These are phyloP conservation scores for Nothoprocta pentlandii DNA, from an alignment of 2,113 vertebrate species.

Conservation along the genomic window DNA sequence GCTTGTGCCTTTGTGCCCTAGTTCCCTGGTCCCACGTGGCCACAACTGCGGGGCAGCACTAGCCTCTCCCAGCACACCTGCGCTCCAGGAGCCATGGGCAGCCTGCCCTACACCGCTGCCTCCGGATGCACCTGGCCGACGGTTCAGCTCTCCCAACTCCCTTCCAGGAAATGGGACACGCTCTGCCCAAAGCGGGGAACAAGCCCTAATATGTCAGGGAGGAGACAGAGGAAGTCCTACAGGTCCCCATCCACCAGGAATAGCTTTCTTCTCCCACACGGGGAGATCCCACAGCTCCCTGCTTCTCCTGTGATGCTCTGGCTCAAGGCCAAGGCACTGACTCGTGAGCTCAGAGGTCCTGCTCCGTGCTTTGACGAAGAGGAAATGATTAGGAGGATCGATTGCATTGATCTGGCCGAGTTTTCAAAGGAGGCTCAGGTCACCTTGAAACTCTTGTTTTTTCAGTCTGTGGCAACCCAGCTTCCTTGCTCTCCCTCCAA, in stretches of 20 bases:
- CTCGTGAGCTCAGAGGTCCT: neutral
- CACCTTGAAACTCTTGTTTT: neutral
- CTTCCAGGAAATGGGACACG: neutral
- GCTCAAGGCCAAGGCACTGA: neutral
- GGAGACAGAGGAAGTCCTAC: neutral
- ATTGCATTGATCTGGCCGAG: neutral
- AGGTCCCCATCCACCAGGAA: neutral
- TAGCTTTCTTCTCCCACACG: neutral
- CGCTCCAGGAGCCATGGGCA: neutral
- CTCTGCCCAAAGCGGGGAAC: accelerated
- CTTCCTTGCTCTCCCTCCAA: neutral
- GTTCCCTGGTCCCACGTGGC: neutral
- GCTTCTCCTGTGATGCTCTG: neutral
- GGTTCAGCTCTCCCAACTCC: neutral
- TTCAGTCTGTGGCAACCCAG: neutral
- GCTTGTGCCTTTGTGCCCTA: neutral
- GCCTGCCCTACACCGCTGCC: too few species aligned
- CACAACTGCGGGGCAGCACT: neutral
- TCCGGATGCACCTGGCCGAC: neutral
- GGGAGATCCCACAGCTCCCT: neutral
- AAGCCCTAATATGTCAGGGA: neutral
- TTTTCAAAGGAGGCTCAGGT: constrained; percentile 14
- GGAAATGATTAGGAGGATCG: neutral
- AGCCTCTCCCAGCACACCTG: neutral
- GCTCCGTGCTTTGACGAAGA: neutral